Evolutionary conservation across 2,797 vertebrate genomes (phyloP).

Genomic region (Oryzias sinensis): DNA sequence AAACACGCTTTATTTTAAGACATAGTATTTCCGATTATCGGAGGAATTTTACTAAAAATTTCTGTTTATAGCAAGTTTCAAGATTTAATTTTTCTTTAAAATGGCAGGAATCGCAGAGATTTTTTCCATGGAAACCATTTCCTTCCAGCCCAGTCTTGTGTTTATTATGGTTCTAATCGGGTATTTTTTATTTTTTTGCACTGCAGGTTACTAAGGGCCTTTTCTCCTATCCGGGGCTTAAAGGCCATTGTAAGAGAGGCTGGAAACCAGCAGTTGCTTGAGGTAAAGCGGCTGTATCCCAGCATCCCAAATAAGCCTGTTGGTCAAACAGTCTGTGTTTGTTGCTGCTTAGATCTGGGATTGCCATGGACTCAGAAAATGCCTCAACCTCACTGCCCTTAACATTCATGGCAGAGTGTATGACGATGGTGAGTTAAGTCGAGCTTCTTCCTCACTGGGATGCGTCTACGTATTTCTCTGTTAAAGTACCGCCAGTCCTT

Average conservation of each 20-base stretch:
- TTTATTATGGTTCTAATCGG: too few relatives aligned
- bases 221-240: constrained; percentile 47
- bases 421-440: constrained; percentile 63
- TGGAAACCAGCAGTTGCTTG: constrained; percentile 58
- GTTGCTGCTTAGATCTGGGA: constrained; percentile 71
- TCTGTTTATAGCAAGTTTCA: too few relatives aligned
- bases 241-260: constrained; percentile 63
- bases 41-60: too few relatives aligned
- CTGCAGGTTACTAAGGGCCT: constrained; percentile 47
- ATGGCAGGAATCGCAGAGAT: too few relatives aligned
- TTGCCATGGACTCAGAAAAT: constrained; percentile 61
- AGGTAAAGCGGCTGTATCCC: constrained; percentile 47
- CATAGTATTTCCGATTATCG: too few relatives aligned
- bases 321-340: neutral
- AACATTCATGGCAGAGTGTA: constrained; percentile 74
- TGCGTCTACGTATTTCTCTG: neutral
- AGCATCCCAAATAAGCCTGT: neutral
- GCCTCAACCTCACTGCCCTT: constrained; percentile 69
- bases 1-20: too few relatives aligned
- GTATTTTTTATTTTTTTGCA: neutral
- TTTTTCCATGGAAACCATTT: too few relatives aligned
- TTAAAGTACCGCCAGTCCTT: neutral
- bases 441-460: neutral
- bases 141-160: too few relatives aligned
- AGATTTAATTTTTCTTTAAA: too few relatives aligned